A percentile compares a stretch with the other conserved stretches of the same genome.
Evolutionary conservation across 2,113 vertebrate genomes (phyloP).

Genomic region (Eulacestoma nigropectus): DNA sequence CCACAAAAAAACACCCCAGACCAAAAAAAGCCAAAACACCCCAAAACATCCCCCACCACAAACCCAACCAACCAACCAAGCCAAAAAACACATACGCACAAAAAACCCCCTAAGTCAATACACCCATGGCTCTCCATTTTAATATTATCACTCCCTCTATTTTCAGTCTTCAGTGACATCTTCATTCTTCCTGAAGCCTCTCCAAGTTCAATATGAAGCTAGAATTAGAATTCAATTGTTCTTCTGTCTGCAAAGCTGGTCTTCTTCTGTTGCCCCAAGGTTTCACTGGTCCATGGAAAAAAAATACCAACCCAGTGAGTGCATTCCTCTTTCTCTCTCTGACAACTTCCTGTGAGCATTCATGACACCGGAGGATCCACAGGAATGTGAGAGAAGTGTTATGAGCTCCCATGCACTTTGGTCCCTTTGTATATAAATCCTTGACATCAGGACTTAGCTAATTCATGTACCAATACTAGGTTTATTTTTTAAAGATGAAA

Average conservation of each 20-base stretch:
- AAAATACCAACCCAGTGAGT: not conserved
- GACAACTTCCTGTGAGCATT: not conserved
- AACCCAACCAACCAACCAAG: not conserved
- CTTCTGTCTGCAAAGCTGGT: not conserved
- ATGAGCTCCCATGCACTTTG: not conserved
- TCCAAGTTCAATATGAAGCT: not conserved
- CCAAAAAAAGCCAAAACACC: not conserved
- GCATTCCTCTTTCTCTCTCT: not conserved
- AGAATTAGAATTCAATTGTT: not conserved
- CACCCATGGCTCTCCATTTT: not conserved
- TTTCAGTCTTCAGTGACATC: not conserved
- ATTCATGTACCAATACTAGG: not conserved
- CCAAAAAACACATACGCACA: fast-evolving
- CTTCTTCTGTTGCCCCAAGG: not conserved
- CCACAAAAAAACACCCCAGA: fast-evolving
- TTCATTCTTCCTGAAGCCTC: not conserved
- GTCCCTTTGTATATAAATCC: not conserved
- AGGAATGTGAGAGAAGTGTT: not conserved
- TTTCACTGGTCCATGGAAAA: not conserved
- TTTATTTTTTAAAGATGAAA: not conserved
- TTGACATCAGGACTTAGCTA: not conserved
- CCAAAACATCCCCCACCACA: fast-evolving
- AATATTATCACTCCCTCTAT: not conserved
- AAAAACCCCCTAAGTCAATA: fast-evolving
- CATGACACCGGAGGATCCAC: not conserved